Conservation (phyloP, 2,888 invertebrate genomes). For the Athalia rosae region DNA sequence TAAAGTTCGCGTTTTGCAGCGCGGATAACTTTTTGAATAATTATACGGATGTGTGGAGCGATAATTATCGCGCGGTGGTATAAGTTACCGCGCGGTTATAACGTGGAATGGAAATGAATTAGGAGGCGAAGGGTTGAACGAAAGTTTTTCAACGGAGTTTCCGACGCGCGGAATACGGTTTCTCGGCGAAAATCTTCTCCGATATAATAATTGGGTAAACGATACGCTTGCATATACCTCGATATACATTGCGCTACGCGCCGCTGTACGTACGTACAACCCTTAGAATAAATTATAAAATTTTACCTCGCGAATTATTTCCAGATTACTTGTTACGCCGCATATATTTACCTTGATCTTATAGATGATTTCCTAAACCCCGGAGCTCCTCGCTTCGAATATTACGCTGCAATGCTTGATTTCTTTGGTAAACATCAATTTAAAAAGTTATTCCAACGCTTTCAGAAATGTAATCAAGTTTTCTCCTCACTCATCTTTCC, state of each 20-base stretch:
- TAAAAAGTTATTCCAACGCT: slow-evolving; percentile 11
- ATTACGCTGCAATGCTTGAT: neutral
- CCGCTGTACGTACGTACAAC: neutral
- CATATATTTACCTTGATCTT: neutral
- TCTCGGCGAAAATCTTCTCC: too few species aligned
- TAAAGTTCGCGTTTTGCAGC: too few species aligned
- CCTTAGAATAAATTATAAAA: slow-evolving; percentile 29
- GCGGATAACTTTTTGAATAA: too few species aligned
- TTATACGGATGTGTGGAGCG: too few species aligned
- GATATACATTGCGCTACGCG: neutral
- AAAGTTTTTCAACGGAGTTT: too few species aligned
- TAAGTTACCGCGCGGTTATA: too few species aligned
- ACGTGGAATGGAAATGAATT: too few species aligned
- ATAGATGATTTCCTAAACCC: neutral
- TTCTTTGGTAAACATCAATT: neutral
- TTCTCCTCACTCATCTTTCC: slow-evolving; percentile 27
- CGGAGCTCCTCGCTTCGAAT: slow-evolving; percentile 8
- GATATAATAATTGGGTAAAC: too few species aligned
- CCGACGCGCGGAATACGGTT: too few species aligned
- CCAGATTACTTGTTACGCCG: slow-evolving; percentile 12
- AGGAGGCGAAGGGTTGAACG: too few species aligned
- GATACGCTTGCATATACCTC: too few species aligned
- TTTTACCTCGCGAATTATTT: slow-evolving; percentile 13
- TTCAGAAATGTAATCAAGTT: slow-evolving; percentile 30
- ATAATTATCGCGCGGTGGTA: too few species aligned